Evolutionary conservation across 2,888 invertebrate genomes (phyloP).

Genomic region (Coremacera marginata): DNA sequence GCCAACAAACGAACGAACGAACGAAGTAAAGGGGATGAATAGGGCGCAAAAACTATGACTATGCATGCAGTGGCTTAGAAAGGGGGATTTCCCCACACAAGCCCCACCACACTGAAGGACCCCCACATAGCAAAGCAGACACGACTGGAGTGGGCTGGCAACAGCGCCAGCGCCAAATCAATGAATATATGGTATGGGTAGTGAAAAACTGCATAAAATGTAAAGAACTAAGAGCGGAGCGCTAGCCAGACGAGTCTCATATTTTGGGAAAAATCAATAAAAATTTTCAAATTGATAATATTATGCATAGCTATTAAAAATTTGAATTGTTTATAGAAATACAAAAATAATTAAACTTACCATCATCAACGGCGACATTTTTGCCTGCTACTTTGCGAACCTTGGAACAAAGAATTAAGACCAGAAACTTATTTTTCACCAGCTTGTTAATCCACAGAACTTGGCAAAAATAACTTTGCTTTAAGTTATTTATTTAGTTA

Average conservation of each 20-base stretch:
- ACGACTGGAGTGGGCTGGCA: conserved; percentile 20
- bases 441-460: not conserved
- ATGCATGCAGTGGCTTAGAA: not conserved
- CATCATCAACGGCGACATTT: conserved; percentile 36
- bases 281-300: conserved; percentile 21
- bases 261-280: conserved; percentile 45
- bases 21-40: not conserved
- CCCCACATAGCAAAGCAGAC: not conserved
- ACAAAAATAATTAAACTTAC: conserved; percentile 12
- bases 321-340: not conserved
- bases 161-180: conserved; percentile 37
- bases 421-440: not conserved
- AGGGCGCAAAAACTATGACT: not conserved
- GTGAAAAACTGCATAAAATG: conserved; percentile 5
- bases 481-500: not conserved
- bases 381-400: not conserved
- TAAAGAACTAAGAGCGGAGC: conserved; percentile 22
- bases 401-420: not conserved
- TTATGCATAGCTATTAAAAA: not conserved
- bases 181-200: conserved; percentile 6
- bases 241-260: conserved; percentile 35
- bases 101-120: not conserved
- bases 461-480: too few relatives aligned
- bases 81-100: not conserved
- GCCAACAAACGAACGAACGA: conserved; percentile 5